Conservation (phyloP, 1,140 invertebrate species). For the Scaptomyza pallida region DNA sequence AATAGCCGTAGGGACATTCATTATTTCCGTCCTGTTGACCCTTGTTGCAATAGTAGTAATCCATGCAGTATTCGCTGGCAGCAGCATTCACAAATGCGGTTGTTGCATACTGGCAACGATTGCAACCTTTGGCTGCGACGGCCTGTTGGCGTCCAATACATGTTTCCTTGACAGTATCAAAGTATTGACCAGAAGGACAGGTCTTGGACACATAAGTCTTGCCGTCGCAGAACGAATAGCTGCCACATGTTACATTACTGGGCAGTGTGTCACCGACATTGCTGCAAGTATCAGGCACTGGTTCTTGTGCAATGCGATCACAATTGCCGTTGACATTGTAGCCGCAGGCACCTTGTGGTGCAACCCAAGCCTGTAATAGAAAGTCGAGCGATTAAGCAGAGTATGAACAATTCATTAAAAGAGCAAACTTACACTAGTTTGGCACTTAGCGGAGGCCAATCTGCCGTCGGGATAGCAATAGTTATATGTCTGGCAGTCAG, state of each 20-base stretch:
- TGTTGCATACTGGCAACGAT: conserved; percentile 47
- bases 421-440: conserved; percentile 33
- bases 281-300: conserved; percentile 18
- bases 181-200: conserved; percentile 44
- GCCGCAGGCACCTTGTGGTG: not conserved
- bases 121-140: conserved; percentile 19
- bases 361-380: conserved; percentile 32
- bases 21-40: fast-evolving
- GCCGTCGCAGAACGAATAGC: conserved; percentile 37
- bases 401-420: not conserved
- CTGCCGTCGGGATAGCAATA: conserved; percentile 5
- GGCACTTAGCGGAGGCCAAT: not conserved
- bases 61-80: conserved; percentile 5
- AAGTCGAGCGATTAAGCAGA: not conserved
- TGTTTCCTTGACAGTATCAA: fast-evolving
- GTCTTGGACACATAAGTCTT: not conserved
- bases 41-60: conserved; percentile 49
- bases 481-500: conserved; percentile 23
- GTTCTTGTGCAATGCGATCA: not conserved
- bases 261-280: fast-evolving
- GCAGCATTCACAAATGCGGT: conserved; percentile 47
- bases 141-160: conserved; percentile 26
- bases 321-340: conserved; percentile 9
- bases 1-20: not conserved
- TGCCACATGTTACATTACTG: conserved; percentile 18